These are phyloP conservation scores for Brachyalestes nurse DNA, from an alignment of 2,797 vertebrate genomes.

Conservation along the genomic window DNA sequence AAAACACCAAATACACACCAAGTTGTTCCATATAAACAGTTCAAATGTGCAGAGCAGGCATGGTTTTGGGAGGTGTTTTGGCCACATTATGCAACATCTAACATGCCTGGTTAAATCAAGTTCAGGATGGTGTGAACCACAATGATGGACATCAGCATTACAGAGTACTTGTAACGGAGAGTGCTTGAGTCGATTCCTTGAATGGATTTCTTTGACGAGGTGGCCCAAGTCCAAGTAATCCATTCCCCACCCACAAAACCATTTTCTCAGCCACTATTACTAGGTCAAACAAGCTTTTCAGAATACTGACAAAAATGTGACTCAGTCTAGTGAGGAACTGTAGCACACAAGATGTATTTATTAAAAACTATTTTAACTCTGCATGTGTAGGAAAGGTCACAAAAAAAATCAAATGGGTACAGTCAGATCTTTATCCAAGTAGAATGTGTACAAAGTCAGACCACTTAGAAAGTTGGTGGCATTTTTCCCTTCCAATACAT, in stretches of 20 bases:
- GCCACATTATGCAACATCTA: constrained; percentile 12
- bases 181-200: no score
- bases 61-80: neutral
- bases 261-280: neutral
- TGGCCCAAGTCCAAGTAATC: neutral
- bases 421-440: no score
- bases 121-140: constrained; percentile 1
- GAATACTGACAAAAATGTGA: neutral
- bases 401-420: no score
- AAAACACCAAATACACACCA: neutral
- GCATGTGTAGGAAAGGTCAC: neutral
- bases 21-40: neutral
- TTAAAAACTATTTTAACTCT: neutral
- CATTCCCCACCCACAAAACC: neutral
- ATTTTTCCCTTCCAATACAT: no score
- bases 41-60: neutral
- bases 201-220: no score
- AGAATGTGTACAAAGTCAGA: no score
- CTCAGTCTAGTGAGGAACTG: neutral
- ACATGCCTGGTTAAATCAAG: neutral
- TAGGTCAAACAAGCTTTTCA: neutral
- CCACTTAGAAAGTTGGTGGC: no score
- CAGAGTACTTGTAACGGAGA: neutral
- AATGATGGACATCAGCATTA: neutral
- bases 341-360: neutral